A percentile compares a stretch with the other conserved stretches of the same genome.
These are phyloP conservation scores for Bugulina stolonifera DNA, from an alignment of 2,888 invertebrate species.

Conservation along the genomic window DNA sequence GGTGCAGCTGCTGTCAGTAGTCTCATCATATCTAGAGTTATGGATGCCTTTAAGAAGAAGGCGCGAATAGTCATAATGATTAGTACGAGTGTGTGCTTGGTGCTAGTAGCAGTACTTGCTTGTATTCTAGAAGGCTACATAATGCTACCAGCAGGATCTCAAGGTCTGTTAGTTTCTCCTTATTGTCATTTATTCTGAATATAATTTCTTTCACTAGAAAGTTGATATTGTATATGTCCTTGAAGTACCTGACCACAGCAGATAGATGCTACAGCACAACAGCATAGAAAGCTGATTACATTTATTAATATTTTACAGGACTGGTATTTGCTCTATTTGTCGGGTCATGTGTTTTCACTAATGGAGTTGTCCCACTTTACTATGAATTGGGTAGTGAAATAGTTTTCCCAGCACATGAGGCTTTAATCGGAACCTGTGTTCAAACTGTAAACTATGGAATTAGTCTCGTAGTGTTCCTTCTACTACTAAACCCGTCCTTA, in stretches of 20 bases:
- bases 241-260: too few relatives aligned
- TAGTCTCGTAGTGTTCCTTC: background rate
- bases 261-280: background rate
- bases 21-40: conserved; percentile 36
- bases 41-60: conserved; percentile 37
- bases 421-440: background rate
- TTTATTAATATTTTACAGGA: background rate
- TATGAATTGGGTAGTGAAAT: background rate
- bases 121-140: background rate
- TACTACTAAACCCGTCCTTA: background rate
- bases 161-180: too few relatives aligned
- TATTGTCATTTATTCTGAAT: too few relatives aligned
- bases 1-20: conserved; percentile 34
- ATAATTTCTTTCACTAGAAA: too few relatives aligned
- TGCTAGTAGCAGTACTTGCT: background rate
- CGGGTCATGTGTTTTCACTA: background rate
- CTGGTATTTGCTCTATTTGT: background rate
- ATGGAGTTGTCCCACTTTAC: background rate
- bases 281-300: background rate
- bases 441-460: background rate
- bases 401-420: background rate
- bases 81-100: background rate
- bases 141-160: too few relatives aligned
- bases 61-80: conserved; percentile 37
- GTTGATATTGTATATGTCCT: too few relatives aligned